Base-by-base conservation (phyloP, 2,797 vertebrate species). In the Tragopan temminckii region DNA sequence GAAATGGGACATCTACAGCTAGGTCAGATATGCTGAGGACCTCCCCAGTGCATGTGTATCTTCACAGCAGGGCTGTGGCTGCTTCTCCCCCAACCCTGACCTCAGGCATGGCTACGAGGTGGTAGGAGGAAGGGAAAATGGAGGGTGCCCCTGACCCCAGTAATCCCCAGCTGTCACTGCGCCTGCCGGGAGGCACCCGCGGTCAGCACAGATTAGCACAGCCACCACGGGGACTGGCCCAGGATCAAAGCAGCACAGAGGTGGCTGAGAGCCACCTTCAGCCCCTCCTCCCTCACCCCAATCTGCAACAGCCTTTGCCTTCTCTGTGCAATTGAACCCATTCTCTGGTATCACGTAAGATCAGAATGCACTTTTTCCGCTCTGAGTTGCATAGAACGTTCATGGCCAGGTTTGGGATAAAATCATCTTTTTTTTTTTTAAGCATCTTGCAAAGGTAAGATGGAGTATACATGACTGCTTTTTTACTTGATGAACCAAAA, bases 91-190 rank as follows among this genome's bases (percentile, higher is more conserved):
- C 64, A 33, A 33, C 53, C 46, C 46, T 43, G 25, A 21, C 52
- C 75, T 45, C 40, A 43, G 14, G 63, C 78, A 12, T 79, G 0
- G 1, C 71, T 82, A 57, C 0, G 5, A 86, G 29, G 33, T 19
- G 55, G 46, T n/a, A 61, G 0, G 1, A 80, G 70, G 81, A 82
- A 77, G 62, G 87, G 87, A 93, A 96, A 93, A 96, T 96, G 90
- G 93, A 96, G 90, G 88, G 66, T 87, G 92, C 93, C 88, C 80
- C 94, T 95, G 90, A 81, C 90, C 76, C 86, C 1, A 1, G 40
- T 95, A 96, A 94, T 96, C 88, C 94, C 64, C 91, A 95, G 92
- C 84, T 96, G 96, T 91, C 90, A 90, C 89, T 5, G 9, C 80
- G 64, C 93, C 88, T 96, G 85, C 80, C 1, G 4, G 78, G 88